These are phyloP conservation scores for Heliothis subflexa DNA, from an alignment of 1,140 invertebrate genomes.

Conservation along the genomic window DNA sequence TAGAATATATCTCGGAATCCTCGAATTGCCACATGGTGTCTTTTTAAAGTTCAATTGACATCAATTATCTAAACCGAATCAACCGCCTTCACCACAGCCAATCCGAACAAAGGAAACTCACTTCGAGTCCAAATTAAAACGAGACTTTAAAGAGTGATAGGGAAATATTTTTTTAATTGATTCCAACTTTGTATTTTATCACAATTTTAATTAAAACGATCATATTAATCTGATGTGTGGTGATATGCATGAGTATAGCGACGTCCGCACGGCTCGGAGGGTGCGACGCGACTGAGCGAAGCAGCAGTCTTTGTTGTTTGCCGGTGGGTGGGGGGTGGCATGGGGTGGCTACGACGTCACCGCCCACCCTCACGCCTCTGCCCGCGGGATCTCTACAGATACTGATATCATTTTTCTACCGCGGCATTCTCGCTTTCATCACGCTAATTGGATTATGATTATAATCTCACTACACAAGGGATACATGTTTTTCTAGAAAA, in stretches of 20 bases:
- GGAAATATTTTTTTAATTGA: slow-evolving; percentile 49
- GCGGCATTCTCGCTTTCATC: slow-evolving; percentile 33
- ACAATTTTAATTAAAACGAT: slow-evolving; percentile 64
- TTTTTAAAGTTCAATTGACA: slow-evolving; percentile 35
- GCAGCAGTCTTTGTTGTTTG: slow-evolving; percentile 58
- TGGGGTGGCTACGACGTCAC: slow-evolving; percentile 51
- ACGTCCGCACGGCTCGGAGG: slow-evolving; percentile 65
- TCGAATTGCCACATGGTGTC: slow-evolving; percentile 86
- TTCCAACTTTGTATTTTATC: slow-evolving; percentile 55
- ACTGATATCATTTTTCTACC: slow-evolving; percentile 50
- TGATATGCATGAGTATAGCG: slow-evolving; percentile 53
- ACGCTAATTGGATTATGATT: slow-evolving; percentile 43
- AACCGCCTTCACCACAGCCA: slow-evolving; percentile 15
- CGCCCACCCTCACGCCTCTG: slow-evolving; percentile 6
- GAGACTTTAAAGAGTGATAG: slow-evolving; percentile 10
- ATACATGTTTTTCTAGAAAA: slow-evolving; percentile 10
- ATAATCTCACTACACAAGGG: slow-evolving; percentile 18
- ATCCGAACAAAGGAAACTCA: slow-evolving; percentile 38
- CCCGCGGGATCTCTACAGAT: slow-evolving; percentile 45
- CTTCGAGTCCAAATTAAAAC: slow-evolving; percentile 29
- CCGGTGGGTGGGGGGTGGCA: slow-evolving; percentile 61
- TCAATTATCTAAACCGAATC: slow-evolving; percentile 29
- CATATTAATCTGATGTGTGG: slow-evolving; percentile 66
- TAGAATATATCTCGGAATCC: slow-evolving; percentile 90
- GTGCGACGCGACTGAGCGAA: slow-evolving; percentile 72